Evolutionary conservation across 2,888 invertebrate genomes (phyloP).

Genomic region (Lasius fuliginosus): DNA sequence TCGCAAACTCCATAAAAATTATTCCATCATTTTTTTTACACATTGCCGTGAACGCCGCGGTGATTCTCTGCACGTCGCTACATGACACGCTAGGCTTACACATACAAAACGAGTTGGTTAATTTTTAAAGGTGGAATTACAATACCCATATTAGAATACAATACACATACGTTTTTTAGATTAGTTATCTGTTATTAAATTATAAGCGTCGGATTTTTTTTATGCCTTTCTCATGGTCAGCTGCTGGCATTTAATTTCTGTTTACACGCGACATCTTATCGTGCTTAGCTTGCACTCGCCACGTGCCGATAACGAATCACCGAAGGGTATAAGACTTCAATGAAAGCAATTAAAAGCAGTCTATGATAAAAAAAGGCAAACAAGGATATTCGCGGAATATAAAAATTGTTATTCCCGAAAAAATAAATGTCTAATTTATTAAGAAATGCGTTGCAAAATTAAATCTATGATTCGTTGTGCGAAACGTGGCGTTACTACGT

Average conservation of each 20-base stretch:
- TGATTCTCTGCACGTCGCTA: slow-evolving; percentile 63
- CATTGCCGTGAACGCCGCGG: slow-evolving; percentile 46
- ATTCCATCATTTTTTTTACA: slow-evolving; percentile 37
- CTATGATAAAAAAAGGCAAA: slow-evolving; percentile 22
- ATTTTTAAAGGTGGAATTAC: slow-evolving; percentile 78
- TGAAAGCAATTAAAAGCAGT: slow-evolving; percentile 3
- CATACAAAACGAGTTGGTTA: slow-evolving; percentile 79
- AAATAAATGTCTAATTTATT: not conserved
- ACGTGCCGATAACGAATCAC: slow-evolving; percentile 69
- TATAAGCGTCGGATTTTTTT: slow-evolving; percentile 83
- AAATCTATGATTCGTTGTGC: slow-evolving; percentile 64
- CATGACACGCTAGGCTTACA: slow-evolving; percentile 65
- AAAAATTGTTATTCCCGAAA: not conserved
- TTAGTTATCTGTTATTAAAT: slow-evolving; percentile 83
- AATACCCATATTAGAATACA: slow-evolving; percentile 83
- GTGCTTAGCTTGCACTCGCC: slow-evolving; percentile 62
- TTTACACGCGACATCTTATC: slow-evolving; percentile 68
- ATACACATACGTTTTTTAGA: slow-evolving; percentile 82
- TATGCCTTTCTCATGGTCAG: slow-evolving; percentile 69
- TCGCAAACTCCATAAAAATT: slow-evolving; percentile 40
- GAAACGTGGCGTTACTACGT: slow-evolving; percentile 69
- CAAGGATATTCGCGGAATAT: not conserved
- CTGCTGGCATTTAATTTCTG: slow-evolving; percentile 68
- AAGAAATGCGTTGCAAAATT: slow-evolving; percentile 1
- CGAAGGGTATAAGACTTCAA: slow-evolving; percentile 53